phyloP scores from a whole-genome alignment of 2,113 vertebrate genomes.

The Anoura caudifer region DNA sequence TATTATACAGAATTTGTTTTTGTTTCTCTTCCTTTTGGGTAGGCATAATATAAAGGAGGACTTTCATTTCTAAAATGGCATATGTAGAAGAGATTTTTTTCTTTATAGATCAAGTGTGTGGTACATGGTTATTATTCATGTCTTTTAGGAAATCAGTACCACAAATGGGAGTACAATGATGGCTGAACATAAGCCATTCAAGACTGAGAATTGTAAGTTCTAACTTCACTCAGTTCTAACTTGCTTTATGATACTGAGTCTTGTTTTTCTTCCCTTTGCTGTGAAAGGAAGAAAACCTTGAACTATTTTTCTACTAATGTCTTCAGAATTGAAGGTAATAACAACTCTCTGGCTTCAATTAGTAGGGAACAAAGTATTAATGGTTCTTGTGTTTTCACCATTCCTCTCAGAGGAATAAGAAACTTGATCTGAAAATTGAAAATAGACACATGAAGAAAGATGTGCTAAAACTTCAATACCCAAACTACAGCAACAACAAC shows the following conservation, averaged over 20 bases:
- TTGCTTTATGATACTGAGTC: background rate
- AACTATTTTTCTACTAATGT: background rate
- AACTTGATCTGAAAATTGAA: constrained; percentile 10
- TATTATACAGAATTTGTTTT: background rate
- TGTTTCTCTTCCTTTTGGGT: background rate
- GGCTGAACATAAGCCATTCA: background rate
- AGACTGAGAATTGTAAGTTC: background rate
- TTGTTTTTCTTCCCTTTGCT: background rate
- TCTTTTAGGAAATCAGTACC: constrained; percentile 9
- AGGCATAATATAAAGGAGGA: background rate
- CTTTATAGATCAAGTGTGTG: background rate
- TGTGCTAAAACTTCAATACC: background rate
- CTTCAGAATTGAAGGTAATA: background rate
- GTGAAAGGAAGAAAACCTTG: background rate
- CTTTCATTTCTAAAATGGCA: background rate
- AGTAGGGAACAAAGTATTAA: background rate
- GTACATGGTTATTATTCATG: background rate
- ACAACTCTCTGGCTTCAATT: background rate
- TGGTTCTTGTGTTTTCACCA: background rate
- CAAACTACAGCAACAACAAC: background rate
- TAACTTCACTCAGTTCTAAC: constrained; percentile 1
- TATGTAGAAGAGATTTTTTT: background rate
- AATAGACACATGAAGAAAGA: background rate
- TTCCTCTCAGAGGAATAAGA: background rate
- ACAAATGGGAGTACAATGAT: background rate